Evolutionary conservation across 2,797 vertebrate species (phyloP), one percentile per base, ranked within the genome.

Genomic region (Crotalus adamanteus): DNA sequence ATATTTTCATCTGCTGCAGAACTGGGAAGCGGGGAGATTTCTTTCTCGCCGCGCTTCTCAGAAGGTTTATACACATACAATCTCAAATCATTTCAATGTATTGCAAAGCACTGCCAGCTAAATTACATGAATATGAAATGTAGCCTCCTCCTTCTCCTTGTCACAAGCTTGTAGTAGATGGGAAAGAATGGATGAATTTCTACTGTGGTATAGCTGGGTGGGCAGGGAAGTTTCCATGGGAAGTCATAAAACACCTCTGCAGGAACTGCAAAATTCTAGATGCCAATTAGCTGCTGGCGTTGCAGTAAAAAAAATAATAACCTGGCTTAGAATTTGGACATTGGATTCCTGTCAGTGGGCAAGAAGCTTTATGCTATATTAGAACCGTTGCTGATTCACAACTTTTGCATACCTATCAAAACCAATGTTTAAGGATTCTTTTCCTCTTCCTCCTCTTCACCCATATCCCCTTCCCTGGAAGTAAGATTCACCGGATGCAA

Each of bases 41-140:
- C 83, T 89, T 86, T 69, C 59, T 73, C 13, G n/a, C 60, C 59
- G 42, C 88, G 90, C 51, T 90, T 83, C 88, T 94, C 65, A 31
- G 47, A 87, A 63, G 85, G 51, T 92, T 94, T 92, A 87, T 65
- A 87, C 87, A 91, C 47, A 60, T 9, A 69, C 55, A 89, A 31
- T 26, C 60, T 87, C 78, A 90, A 92, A 94, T 92, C 90, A 73
- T 73, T 92, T 89, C 90, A 92, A 86, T 91, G 60, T 91, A 92
- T 92, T 94, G 60, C 60, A 22, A 73, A 89, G 60, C 93, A 92
- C 86, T 86, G 73, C 53, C 55, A 94, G 61, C 42, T 91, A 92
- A 94, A 91, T 60, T 94, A 69, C 90, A 89, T 92, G 91, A 86
- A 92, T 94, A 92, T 42, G 25, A 92, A 94, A 92, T 86, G 90